phyloP scores from a whole-genome alignment of 2,113 vertebrate genomes.

The Chaenocephalus aceratus region DNA sequence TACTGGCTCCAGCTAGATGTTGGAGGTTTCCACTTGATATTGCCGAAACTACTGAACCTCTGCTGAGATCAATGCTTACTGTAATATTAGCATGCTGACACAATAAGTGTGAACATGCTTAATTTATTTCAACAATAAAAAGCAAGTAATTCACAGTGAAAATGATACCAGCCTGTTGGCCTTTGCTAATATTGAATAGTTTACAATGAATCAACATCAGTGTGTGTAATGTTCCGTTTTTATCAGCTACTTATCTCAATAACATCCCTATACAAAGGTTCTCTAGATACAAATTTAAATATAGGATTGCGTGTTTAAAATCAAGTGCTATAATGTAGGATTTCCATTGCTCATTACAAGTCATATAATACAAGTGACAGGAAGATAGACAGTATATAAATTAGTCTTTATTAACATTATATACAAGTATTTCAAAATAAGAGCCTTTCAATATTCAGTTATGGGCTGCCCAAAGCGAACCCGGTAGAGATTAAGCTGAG shows the following conservation, averaged over 20 bases:
- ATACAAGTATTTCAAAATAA: constrained; percentile 14
- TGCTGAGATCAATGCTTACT: not conserved
- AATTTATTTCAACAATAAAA: not conserved
- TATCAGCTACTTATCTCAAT: not conserved
- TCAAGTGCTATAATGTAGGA: not conserved
- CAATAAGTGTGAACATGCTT: not conserved
- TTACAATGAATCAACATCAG: not conserved
- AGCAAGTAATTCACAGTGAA: not conserved
- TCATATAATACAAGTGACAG: constrained; percentile 7
- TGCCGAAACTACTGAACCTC: not conserved
- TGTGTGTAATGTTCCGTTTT: not conserved
- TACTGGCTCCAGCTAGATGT: too few species aligned
- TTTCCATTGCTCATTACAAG: constrained; percentile 1
- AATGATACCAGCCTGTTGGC: not conserved
- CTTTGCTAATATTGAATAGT: not conserved
- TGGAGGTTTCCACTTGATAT: too few species aligned
- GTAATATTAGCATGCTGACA: not conserved
- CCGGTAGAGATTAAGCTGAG: too few species aligned
- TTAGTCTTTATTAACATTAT: constrained; percentile 25
- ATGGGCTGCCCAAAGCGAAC: too few species aligned
- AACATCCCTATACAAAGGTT: not conserved
- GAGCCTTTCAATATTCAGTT: not conserved
- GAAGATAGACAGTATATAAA: not conserved
- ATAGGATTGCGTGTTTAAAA: not conserved
- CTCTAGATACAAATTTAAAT: not conserved